Conservation (phyloP, 2,888 invertebrate species). For the Acronicta aceris region DNA sequence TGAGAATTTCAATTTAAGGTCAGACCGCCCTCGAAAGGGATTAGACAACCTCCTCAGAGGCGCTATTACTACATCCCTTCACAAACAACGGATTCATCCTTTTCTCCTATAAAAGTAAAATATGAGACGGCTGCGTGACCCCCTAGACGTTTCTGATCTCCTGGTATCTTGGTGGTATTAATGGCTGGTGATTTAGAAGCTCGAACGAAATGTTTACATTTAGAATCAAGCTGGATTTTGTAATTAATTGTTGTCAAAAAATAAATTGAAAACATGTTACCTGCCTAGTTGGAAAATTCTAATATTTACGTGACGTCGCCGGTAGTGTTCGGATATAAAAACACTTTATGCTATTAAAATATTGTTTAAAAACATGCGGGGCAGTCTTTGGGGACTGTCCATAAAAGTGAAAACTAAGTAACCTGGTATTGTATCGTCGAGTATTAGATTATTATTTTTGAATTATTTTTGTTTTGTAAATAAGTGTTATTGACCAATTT, state of each 20-base stretch:
- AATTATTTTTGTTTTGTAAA: too few relatives aligned
- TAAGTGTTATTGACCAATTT: too few relatives aligned
- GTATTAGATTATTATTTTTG: too few relatives aligned
- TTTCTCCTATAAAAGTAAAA: constrained; percentile 73
- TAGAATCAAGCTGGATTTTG: constrained; percentile 7
- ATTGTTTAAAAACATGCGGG: too few relatives aligned
- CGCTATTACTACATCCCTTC: constrained; percentile 69
- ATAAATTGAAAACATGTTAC: not conserved
- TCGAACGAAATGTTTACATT: constrained; percentile 20
- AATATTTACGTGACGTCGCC: not conserved
- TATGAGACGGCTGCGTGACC: constrained; percentile 66
- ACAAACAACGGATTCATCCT: constrained; percentile 72
- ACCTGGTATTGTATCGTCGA: too few relatives aligned
- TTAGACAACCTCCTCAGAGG: constrained; percentile 65
- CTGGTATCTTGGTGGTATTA: constrained; percentile 54
- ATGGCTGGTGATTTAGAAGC: constrained; percentile 40
- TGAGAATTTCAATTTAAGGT: constrained; percentile 78
- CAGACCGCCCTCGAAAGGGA: constrained; percentile 66
- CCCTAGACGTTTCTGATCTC: constrained; percentile 58
- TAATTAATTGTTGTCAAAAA: constrained; percentile 15
- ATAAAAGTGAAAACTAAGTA: too few relatives aligned
- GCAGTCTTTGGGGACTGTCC: too few relatives aligned
- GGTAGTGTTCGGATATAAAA: too few relatives aligned
- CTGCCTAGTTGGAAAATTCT: not conserved
- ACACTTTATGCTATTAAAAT: too few relatives aligned